Evolutionary conservation across 1,140 invertebrate species (phyloP).

Genomic region (Heliothis subflexa): DNA sequence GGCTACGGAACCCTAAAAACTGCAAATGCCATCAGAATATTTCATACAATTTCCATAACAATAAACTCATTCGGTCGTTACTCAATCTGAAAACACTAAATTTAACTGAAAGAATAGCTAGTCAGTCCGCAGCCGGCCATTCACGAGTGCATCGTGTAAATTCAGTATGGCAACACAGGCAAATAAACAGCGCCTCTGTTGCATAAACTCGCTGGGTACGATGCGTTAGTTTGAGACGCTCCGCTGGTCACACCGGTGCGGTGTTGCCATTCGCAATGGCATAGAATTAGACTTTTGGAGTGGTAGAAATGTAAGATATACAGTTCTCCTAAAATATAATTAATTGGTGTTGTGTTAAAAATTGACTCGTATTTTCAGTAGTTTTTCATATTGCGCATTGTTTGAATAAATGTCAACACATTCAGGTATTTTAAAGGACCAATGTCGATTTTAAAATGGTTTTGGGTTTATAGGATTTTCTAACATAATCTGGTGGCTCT

Average conservation of each 20-base stretch:
- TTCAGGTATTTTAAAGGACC: no score
- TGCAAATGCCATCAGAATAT: background rate
- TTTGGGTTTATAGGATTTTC: no score
- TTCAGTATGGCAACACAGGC: slow-evolving; percentile 22
- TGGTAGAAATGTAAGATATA: slow-evolving; percentile 22
- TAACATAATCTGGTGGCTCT: slow-evolving; percentile 2
- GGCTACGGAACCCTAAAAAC: background rate
- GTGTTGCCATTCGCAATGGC: slow-evolving; percentile 32
- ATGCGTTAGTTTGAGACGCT: slow-evolving; percentile 49
- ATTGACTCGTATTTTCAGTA: no score
- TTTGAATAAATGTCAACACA: no score
- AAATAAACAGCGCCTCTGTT: slow-evolving; percentile 50
- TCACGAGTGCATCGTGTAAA: slow-evolving; percentile 31
- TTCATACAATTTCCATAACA: slow-evolving; percentile 19
- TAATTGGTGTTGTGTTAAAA: no score
- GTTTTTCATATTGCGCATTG: no score
- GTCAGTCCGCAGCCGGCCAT: slow-evolving; percentile 2
- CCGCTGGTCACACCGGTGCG: slow-evolving; percentile 36
- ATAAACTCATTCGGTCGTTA: slow-evolving; percentile 17
- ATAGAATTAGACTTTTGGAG: slow-evolving; percentile 34
- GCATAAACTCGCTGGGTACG: slow-evolving; percentile 50
- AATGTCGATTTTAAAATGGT: no score
- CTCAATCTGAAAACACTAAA: slow-evolving; percentile 24
- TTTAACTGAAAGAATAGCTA: slow-evolving; percentile 26
- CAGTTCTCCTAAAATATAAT: slow-evolving; percentile 9